Evolutionary conservation across 2,797 vertebrate species (phyloP), one percentile per base, ranked within the genome.

Genomic region (Enteromius anoplus): DNA sequence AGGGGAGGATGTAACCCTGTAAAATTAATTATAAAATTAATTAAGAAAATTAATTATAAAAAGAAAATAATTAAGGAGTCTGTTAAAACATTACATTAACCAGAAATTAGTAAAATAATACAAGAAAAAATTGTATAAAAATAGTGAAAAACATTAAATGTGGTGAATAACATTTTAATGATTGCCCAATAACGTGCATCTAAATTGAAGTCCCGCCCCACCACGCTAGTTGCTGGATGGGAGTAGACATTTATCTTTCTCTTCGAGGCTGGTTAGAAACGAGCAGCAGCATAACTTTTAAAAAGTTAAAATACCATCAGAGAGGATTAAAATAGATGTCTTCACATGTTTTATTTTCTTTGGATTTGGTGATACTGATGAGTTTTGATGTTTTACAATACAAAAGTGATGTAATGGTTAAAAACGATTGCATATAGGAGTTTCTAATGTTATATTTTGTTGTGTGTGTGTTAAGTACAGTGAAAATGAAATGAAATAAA

Each of bases 1-100:
- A 19, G 71, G 26, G 71, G 15, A 75, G 47, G 1, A 53, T 70
- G 69, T 71, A 49, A 71, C 23, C 69, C 42, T 71, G 23, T 71
- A 29, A 8, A 19, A 11, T 42, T n/a, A n/a, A n/a, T n/a, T n/a
- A n/a, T n/a, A n/a, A n/a, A n/a, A n/a, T n/a, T n/a, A n/a, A n/a
- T n/a, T n/a, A n/a, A 69, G 34, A 10, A 42, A 49, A 10, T 49
- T 0, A 9, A 29, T 19, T 29, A 49, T 47, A 6, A 72, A 72
- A 72, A 32, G 15, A 0, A 72, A 72, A 26, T 29, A 32, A 19
- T 71, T 71, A 19, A 71, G 2, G 15, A 51, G 42, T 49, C 26
- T 49, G 3, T 17, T 51, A 19, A 49, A 49, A 49, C 15, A 29
- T 4, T 72, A 72, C 4, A 29, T 0, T 72, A 72, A 32, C 8